These are phyloP conservation scores for Bombus soroeensis DNA, from an alignment of 1,140 invertebrate species.

Conservation along the genomic window DNA sequence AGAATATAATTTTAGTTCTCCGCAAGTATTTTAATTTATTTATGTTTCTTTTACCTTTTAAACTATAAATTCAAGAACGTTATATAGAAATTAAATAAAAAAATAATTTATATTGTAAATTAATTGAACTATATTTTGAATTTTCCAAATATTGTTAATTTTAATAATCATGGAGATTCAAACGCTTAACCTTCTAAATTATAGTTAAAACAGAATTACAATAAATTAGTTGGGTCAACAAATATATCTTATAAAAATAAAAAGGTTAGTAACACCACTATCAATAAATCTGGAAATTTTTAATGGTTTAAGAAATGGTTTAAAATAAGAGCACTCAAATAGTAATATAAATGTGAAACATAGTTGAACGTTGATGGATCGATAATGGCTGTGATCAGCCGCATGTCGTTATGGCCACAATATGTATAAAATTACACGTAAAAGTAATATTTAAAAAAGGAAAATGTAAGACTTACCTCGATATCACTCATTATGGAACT, in stretches of 20 bases:
- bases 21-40: background rate
- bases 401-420: constrained; percentile 26
- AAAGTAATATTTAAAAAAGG: background rate
- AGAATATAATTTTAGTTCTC: background rate
- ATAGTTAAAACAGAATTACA: background rate
- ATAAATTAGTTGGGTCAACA: background rate
- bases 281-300: background rate
- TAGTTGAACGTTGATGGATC: constrained; percentile 58
- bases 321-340: background rate
- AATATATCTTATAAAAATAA: background rate
- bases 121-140: background rate
- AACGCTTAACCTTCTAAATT: constrained; percentile 38
- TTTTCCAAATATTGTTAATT: background rate
- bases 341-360: background rate
- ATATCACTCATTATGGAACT: constrained; percentile 69
- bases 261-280: background rate
- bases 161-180: background rate
- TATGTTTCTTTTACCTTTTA: background rate
- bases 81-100: background rate
- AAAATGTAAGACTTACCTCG: constrained; percentile 61
- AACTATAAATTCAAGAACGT: too few relatives aligned
- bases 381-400: constrained; percentile 60
- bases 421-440: background rate
- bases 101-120: background rate
- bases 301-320: background rate